phyloP scores from a whole-genome alignment of 1,140 invertebrate genomes.

The Zaprionus capensis region DNA sequence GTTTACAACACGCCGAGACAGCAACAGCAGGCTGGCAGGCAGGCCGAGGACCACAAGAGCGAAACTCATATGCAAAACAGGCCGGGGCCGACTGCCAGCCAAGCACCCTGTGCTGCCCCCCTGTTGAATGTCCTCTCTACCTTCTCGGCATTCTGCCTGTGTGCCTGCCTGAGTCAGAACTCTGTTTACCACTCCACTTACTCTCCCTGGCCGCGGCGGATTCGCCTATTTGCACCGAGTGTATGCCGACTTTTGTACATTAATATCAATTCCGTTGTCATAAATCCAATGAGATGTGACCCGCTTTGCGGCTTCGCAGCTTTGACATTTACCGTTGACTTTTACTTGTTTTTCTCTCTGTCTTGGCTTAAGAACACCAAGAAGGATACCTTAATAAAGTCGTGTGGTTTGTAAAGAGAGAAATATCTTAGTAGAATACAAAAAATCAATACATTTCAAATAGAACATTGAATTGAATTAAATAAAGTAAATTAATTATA shows the following conservation, averaged over 20 bases:
- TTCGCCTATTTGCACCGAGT: conserved; percentile 42
- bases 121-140: not conserved
- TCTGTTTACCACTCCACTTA: not conserved
- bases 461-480: too few relatives aligned
- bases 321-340: conserved; percentile 45
- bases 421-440: too few relatives aligned
- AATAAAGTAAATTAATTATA: too few relatives aligned
- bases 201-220: conserved; percentile 8
- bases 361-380: not conserved
- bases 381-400: not conserved
- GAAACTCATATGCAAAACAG: conserved; percentile 56
- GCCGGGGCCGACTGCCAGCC: conserved; percentile 30
- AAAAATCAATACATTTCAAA: too few relatives aligned
- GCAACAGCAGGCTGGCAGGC: not conserved
- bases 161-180: not conserved
- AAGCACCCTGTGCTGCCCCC: conserved; percentile 8
- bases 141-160: not conserved
- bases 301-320: conserved; percentile 36
- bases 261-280: conserved; percentile 82
- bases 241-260: conserved; percentile 63
- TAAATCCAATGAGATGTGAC: conserved; percentile 74
- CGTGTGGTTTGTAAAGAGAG: not conserved
- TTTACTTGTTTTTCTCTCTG: conserved; percentile 26
- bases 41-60: conserved; percentile 31
- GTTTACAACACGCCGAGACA: conserved; percentile 63